Evolutionary conservation across 2,797 vertebrate species (phyloP), one percentile per base, ranked within the genome.

Genomic region (Scomberomorus guttatus): DNA sequence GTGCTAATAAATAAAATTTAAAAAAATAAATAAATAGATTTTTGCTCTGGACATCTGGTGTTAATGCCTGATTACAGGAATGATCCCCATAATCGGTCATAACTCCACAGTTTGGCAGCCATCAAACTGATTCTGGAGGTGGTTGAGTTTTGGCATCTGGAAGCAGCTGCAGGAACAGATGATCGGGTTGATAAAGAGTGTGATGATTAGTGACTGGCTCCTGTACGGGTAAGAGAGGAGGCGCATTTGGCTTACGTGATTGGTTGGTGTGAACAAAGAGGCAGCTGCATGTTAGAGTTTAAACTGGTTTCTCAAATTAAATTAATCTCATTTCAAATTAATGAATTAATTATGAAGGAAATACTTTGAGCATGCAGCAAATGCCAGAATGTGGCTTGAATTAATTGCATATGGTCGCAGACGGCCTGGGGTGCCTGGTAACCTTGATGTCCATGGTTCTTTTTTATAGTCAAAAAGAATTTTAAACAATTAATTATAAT

Each of bases 131-230:
- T 58, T 68, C 64, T 63, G 65, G 60, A 76, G 67, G 59, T 34
- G 76, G 66, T n/a, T 32, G 62, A n/a, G 55, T 67, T 55, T 34
- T 3, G 42, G 27, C 72, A 77, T 74, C 77, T 69, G 81, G 71
- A 69, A 24, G 62, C 67, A 76, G 61, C 63, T 66, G 76, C 65
- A 59, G n/a, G 54, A 63, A 79, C 83, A 80, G 68, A 77, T 73
- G 75, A 90, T 18, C 54, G 20, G 56, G 27, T 73, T 60, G 64
- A 75, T 63, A 59, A 32, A 61, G 24, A 59, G 58, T 1, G 12
- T 5, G 20, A 17, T 29, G 62, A 80, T 82, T 58, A 68, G 58
- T 57, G 64, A 56, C 52, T 57, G 37, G 59, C 39, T 67, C n/a
- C 56, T 58, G 39, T 4, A 13, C 24, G 61, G 3, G 20, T 48